These are phyloP conservation scores for Arizona elegans DNA, from an alignment of 2,113 vertebrate species.

Conservation along the genomic window DNA sequence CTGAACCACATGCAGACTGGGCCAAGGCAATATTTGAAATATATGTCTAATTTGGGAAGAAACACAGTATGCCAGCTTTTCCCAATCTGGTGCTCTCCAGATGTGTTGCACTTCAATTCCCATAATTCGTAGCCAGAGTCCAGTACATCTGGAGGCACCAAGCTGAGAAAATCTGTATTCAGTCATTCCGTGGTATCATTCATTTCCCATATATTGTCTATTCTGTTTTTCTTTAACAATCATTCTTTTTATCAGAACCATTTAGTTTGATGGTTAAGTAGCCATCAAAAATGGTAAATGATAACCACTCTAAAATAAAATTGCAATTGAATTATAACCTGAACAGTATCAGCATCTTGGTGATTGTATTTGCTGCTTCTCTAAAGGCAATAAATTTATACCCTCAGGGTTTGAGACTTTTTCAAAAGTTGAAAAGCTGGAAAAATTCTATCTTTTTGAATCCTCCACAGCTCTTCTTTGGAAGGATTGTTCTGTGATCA, in stretches of 20 bases:
- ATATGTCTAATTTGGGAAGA: neutral
- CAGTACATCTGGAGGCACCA: neutral
- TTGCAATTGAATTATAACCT: neutral
- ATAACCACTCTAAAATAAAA: neutral
- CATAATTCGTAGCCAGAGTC: neutral
- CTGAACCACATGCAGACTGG: neutral
- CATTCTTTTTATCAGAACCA: neutral
- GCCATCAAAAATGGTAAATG: neutral
- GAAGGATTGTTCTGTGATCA: neutral
- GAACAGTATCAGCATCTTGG: neutral
- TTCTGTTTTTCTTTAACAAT: neutral
- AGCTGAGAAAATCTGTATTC: neutral
- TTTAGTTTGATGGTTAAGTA: neutral
- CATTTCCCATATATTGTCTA: neutral
- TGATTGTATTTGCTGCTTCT: neutral
- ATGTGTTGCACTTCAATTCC: neutral
- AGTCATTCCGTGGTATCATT: neutral
- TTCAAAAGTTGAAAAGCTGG: neutral
- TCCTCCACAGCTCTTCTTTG: neutral
- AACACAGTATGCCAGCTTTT: neutral
- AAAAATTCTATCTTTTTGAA: neutral
- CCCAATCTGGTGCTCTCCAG: neutral
- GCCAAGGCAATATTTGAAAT: neutral
- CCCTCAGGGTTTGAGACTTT: neutral
- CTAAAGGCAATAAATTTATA: neutral